Base-by-base conservation (phyloP, 53 echinoderm and acorn worm genomes). In the Apostichopus leukothele region DNA sequence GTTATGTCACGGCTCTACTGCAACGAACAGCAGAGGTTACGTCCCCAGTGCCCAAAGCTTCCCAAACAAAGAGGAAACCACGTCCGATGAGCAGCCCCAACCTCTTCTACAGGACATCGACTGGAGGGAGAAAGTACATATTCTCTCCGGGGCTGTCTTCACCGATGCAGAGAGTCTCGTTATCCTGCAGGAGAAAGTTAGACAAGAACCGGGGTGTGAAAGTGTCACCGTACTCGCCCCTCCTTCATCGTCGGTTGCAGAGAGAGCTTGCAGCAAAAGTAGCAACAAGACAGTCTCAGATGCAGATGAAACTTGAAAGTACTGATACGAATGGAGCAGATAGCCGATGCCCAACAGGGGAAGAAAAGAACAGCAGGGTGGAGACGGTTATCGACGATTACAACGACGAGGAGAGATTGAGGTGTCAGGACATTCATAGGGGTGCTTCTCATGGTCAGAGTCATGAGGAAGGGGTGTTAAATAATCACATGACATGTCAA, bases 141-240 rank as follows among this genome's bases (percentile, higher is more conserved):
- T 85, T 67, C 26, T 85, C 85, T n/a, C 85, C 85, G 14, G 85
- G 85, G 22, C 50, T 85, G 13, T 85, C 85, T 63, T 85, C 85
- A 27, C 85, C 85, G 5, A 68, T 85, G 67, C 85, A 85, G 51
- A 85, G 50, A 7, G 66, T 26, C 19, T 85, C 85, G 0, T 67
- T 85, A 50, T 85, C 85, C 13, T 16, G 51, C 27, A 25, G 85
- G 50, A 85, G 39, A 20, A 85, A 67, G 18, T 12, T 85, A 23
- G 85, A 67, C 66, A 60, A 60, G 14, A 25, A 18, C 50, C 66
- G 60, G 67, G 68, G 5, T 39, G 26, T 50, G 11, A 85, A 18
- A 50, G 67, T 60, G 66, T 85, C 85, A 57, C 85, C 67, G 1
- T 85, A 67, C 61, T 67, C 60, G 12, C 85, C 85, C 0, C 68